Percentiles rank a stretch among this genome's conserved stretches.
Conservation (phyloP, 1,140 invertebrate species). For the Drosophila teissieri region DNA sequence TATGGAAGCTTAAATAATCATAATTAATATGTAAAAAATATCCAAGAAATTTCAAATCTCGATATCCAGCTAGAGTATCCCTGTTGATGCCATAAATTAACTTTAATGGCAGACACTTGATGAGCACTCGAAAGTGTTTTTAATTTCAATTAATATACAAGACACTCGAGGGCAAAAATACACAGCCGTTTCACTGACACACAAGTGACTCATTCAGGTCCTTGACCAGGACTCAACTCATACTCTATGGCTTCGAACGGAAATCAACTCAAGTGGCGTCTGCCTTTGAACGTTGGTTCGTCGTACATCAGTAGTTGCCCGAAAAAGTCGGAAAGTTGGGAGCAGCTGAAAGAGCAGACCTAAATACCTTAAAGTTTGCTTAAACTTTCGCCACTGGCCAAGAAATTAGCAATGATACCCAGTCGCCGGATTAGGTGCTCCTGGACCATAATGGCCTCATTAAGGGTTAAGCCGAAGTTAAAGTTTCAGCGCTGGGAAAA, state of each 20-base stretch:
- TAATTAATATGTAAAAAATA: not conserved
- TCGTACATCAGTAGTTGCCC: slow-evolving; percentile 14
- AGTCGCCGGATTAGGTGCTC: slow-evolving; percentile 34
- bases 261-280: slow-evolving; percentile 47
- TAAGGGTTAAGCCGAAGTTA: slow-evolving; percentile 39
- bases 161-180: slow-evolving; percentile 26
- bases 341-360: slow-evolving; percentile 3
- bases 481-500: slow-evolving; percentile 11
- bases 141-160: slow-evolving; percentile 56
- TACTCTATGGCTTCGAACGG: slow-evolving; percentile 21
- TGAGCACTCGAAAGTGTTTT: slow-evolving; percentile 47
- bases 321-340: not conserved
- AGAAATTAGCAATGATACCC: slow-evolving; percentile 47
- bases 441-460: slow-evolving; percentile 40
- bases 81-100: slow-evolving; percentile 21
- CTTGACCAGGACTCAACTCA: slow-evolving; percentile 33
- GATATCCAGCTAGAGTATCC: not conserved
- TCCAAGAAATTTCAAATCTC: too few species aligned
- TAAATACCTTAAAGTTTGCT: slow-evolving; percentile 42
- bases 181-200: slow-evolving; percentile 32
- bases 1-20: not conserved
- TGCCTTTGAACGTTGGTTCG: slow-evolving; percentile 30
- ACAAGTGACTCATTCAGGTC: slow-evolving; percentile 28
- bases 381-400: slow-evolving; percentile 39
- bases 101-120: slow-evolving; percentile 38